Conservation (phyloP, 2,888 invertebrate species). For the Microplitis manilae region DNA sequence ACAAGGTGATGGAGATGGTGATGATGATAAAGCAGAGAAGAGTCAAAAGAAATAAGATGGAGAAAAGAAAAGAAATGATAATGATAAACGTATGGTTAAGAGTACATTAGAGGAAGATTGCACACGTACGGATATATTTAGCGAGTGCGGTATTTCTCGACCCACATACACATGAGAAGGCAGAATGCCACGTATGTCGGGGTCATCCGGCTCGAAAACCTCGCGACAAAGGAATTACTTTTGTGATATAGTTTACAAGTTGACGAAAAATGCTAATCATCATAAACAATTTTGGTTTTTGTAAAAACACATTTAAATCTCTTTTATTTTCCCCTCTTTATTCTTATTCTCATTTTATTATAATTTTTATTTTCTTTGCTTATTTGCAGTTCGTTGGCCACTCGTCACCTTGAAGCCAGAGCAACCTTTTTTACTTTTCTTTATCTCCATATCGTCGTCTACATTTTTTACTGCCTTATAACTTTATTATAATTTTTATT, state of each 20-base stretch:
- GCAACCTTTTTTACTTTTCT: constrained; percentile 32
- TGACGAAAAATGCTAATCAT: constrained; percentile 5
- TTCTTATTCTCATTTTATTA: background rate
- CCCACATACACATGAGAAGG: constrained; percentile 66
- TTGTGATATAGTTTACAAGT: constrained; percentile 11
- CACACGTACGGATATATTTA: constrained; percentile 59
- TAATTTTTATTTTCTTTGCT: constrained; percentile 1
- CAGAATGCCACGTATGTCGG: constrained; percentile 62
- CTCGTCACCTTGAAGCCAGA: constrained; percentile 67
- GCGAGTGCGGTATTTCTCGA: constrained; percentile 66
- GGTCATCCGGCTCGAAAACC: constrained; percentile 53
- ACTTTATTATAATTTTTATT: constrained; percentile 6
- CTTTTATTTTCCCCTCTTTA: background rate
- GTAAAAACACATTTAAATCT: background rate
- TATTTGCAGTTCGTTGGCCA: constrained; percentile 65
- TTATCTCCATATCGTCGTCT: constrained; percentile 17
- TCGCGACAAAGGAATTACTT: constrained; percentile 48
- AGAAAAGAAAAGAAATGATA: constrained; percentile 23
- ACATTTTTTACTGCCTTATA: constrained; percentile 31
- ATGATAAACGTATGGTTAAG: constrained; percentile 9
- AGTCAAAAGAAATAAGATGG: background rate
- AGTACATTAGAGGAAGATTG: constrained; percentile 14
- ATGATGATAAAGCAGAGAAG: too few relatives aligned
- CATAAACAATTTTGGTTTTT: background rate
- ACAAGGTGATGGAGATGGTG: too few relatives aligned